Evolutionary conservation across 2,797 vertebrate species (phyloP).

Genomic region (Danio choprae): DNA sequence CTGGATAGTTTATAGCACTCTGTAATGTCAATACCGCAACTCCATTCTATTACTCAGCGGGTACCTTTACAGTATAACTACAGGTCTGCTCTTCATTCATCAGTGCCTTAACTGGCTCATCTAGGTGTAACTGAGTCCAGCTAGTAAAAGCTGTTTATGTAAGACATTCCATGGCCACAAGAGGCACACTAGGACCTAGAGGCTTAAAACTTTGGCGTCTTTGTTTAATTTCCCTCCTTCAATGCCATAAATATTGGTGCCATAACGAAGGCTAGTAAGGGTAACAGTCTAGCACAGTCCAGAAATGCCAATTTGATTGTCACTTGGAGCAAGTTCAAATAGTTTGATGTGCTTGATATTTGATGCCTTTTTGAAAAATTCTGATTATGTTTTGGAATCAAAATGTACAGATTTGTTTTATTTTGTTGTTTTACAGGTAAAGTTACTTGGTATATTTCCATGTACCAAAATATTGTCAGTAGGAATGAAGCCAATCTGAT

Average conservation of each 20-base stretch:
- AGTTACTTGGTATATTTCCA: neutral
- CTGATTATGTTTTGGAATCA: neutral
- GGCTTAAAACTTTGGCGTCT: no score
- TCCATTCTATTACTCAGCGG: neutral
- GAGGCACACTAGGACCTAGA: no score
- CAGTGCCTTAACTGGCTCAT: neutral
- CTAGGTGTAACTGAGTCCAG: neutral
- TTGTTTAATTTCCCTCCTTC: no score
- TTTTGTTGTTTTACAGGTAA: neutral
- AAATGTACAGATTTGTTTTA: neutral
- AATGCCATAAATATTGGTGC: no score
- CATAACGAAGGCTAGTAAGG: no score
- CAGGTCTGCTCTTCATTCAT: neutral
- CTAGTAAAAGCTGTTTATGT: no score
- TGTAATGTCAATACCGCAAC: slow-evolving; percentile 39
- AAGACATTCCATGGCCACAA: no score
- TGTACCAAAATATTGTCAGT: no score
- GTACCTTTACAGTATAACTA: slow-evolving; percentile 7
- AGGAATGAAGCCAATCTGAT: neutral
- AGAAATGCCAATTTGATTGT: no score
- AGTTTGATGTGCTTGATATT: neutral
- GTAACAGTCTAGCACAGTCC: no score
- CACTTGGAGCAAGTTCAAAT: no score
- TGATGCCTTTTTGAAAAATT: neutral
- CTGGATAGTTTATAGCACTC: slow-evolving; percentile 3